A percentile compares a stretch with the other conserved stretches of the same genome.
Evolutionary conservation across 92 coral and sea anemone genomes (phyloP).

Genomic region (Hydrozoanthus gracilis): DNA sequence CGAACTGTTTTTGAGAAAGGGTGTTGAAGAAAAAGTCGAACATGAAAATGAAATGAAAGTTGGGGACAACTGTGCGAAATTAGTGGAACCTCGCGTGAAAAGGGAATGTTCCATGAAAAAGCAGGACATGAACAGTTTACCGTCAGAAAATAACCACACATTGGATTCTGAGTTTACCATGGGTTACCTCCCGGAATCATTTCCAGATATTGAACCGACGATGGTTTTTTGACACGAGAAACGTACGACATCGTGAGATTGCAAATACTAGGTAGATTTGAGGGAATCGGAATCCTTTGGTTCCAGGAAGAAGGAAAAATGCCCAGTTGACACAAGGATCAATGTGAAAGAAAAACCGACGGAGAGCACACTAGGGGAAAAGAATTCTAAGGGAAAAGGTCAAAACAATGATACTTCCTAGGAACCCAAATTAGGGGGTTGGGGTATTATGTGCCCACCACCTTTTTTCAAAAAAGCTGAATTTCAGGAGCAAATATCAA

Average conservation of each 20-base stretch:
- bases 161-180: background rate
- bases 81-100: background rate
- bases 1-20: conserved; percentile 1
- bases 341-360: background rate
- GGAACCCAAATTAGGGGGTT: too few species aligned
- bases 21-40: conserved; percentile 5
- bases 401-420: too few species aligned
- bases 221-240: background rate
- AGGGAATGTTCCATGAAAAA: conserved; percentile 44
- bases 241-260: too few species aligned
- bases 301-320: too few species aligned
- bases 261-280: too few species aligned
- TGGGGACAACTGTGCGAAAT: background rate
- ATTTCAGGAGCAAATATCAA: too few species aligned
- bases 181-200: background rate
- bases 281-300: too few species aligned
- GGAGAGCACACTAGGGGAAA: too few species aligned
- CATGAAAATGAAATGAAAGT: conserved; percentile 16
- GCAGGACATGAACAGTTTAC: conserved; percentile 6
- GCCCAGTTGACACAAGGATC: too few species aligned
- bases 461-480: too few species aligned
- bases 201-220: conserved; percentile 4
- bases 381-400: too few species aligned
- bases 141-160: background rate
- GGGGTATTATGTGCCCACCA: too few species aligned